Percentiles rank a stretch among this genome's conserved stretches.
Conservation (phyloP, 2,113 vertebrate genomes). For the Steatornis caripensis region DNA sequence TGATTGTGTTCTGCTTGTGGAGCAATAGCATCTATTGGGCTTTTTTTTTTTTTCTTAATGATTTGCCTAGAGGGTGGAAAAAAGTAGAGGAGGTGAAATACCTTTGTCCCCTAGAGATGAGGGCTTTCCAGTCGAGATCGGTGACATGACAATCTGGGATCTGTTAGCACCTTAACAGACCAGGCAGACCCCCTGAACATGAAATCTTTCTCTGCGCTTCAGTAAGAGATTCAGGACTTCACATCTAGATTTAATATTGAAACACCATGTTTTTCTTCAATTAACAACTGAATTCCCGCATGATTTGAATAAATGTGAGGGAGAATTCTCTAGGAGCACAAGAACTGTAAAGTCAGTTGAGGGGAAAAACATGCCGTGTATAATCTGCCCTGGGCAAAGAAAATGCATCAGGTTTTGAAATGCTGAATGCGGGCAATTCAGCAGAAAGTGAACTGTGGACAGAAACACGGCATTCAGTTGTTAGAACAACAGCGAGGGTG, state of each 20-base stretch:
- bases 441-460: neutral
- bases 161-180: neutral
- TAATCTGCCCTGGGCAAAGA: neutral
- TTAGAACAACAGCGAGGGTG: neutral
- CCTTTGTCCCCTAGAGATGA: neutral
- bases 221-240: neutral
- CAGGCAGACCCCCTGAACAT: neutral
- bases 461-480: neutral
- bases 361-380: neutral
- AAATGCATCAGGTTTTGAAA: neutral
- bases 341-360: neutral
- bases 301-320: neutral
- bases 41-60: neutral
- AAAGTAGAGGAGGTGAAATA: neutral
- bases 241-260: neutral
- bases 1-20: constrained; percentile 1
- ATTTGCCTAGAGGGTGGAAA: neutral
- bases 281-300: neutral
- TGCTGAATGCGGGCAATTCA: neutral
- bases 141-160: accelerated
- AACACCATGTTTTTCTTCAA: neutral
- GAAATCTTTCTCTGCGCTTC: neutral
- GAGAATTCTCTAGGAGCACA: neutral
- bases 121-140: neutral
- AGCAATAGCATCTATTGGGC: neutral